Evolutionary conservation across 2,888 invertebrate genomes (phyloP).

Genomic region (Phragmatobia fuliginosa): DNA sequence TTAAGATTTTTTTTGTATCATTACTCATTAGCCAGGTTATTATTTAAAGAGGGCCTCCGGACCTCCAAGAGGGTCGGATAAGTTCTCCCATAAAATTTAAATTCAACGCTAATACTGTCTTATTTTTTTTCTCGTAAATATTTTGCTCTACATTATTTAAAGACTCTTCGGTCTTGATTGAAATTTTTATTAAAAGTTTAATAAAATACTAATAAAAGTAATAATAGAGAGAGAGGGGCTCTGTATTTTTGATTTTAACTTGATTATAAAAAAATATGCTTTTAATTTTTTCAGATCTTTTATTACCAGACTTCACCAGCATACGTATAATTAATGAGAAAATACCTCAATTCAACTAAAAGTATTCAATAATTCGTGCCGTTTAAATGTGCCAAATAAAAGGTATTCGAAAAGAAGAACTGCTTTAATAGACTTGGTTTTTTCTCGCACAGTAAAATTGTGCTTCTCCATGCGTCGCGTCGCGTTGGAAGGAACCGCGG

Average conservation of each 20-base stretch:
- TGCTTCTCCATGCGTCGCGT: slow-evolving; percentile 38
- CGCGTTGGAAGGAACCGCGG: slow-evolving; percentile 40
- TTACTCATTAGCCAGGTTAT: slow-evolving; percentile 73
- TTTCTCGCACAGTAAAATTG: slow-evolving; percentile 29
- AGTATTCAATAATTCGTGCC: neutral
- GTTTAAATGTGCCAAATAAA: neutral
- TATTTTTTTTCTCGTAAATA: slow-evolving; percentile 53
- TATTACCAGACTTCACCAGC: too few species aligned
- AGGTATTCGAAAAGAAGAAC: neutral
- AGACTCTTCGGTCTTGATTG: slow-evolving; percentile 15
- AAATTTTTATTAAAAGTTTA: slow-evolving; percentile 12
- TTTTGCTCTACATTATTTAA: slow-evolving; percentile 49
- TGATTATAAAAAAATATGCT: too few species aligned
- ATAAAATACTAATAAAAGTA: neutral
- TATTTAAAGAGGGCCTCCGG: slow-evolving; percentile 62
- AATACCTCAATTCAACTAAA: neutral
- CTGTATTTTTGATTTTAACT: neutral
- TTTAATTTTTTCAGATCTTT: too few species aligned
- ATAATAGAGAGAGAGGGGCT: neutral
- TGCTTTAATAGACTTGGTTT: slow-evolving; percentile 2
- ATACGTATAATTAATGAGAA: too few species aligned
- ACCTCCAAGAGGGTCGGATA: slow-evolving; percentile 52
- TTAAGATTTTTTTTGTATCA: slow-evolving; percentile 66
- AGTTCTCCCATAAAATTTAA: slow-evolving; percentile 67
- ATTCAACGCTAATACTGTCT: slow-evolving; percentile 62